Evolutionary conservation across 1,140 invertebrate genomes (phyloP), one percentile per base, ranked within the genome.

Genomic region (Drosophila aff.): DNA sequence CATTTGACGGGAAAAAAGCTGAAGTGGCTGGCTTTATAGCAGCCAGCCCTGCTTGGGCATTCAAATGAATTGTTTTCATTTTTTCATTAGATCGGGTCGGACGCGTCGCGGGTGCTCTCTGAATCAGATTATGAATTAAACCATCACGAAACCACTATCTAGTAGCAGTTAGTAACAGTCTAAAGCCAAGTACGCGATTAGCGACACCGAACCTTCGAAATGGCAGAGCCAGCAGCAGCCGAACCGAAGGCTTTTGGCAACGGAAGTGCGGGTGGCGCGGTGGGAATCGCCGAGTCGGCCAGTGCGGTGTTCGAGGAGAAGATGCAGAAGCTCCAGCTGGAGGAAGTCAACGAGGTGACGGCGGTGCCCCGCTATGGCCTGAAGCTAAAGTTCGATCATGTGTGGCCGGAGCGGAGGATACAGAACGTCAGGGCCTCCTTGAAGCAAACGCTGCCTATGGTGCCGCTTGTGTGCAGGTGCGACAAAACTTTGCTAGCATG

Each of bases 361-460:
- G 91, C 81, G 3, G 75, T 93, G 62, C 94, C 96, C 40, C 94
- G 95, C 79, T 95, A 95, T 87, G 96, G 96, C 15, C 94, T 96
- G 80, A 96, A 96, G 92, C 93, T 97, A 58, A 94, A 94, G 76
- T 93, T 98, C 73, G 94, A 97, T 93, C 96, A 98, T 94, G 94
- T 95, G 75, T 97, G 95, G 94, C 95, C 95, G 15, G 94, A 97
- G 85, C 96, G 95, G 93, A 95, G 96, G 86, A 95, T 95, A 73
- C 96, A 96, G 83, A 94, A 95, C 81, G 93, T 95, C 28, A 93
- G 93, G 72, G 95, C 96, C 13, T 94, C 94, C 78, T 91, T 96
- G 4, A 94, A 94, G 66, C 96, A 97, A 92, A 67, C 90, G n/a
- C 64, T 93, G 53, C 92, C 93, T 7, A 75, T 93, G 71, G 76